Evolutionary conservation across 1,140 invertebrate genomes (phyloP).

Genomic region (Trissolcus basalis): DNA sequence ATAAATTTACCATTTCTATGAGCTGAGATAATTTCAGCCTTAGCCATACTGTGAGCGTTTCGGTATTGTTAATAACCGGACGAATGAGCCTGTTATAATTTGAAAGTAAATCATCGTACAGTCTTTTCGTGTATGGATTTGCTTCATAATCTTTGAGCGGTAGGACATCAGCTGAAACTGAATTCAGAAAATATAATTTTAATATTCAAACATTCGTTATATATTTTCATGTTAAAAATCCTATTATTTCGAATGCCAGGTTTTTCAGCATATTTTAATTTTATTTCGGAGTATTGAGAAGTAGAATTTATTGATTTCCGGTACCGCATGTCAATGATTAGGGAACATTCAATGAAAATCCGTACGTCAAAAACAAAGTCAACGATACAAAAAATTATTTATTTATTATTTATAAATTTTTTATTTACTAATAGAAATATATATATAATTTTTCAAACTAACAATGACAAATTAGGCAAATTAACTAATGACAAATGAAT

Average conservation of each 20-base stretch:
- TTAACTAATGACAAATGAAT: no score
- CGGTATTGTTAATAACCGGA: conserved; percentile 95
- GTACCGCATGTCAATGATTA: no score
- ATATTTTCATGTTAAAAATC: neutral
- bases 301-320: no score
- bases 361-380: no score
- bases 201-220: neutral
- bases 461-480: neutral
- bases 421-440: no score
- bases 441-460: no score
- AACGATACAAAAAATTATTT: no score
- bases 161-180: conserved; percentile 61
- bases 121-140: conserved; percentile 92
- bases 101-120: conserved; percentile 94
- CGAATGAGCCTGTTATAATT: conserved; percentile 98
- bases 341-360: no score
- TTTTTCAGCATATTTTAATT: no score
- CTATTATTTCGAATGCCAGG: no score
- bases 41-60: conserved; percentile 93
- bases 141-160: conserved; percentile 81
- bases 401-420: no score
- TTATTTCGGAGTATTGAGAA: no score
- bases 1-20: conserved; percentile 92
- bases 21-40: conserved; percentile 95
- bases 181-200: neutral